Evolutionary conservation across 2,888 invertebrate species (phyloP).

Genomic region (Drosophila colorata): DNA sequence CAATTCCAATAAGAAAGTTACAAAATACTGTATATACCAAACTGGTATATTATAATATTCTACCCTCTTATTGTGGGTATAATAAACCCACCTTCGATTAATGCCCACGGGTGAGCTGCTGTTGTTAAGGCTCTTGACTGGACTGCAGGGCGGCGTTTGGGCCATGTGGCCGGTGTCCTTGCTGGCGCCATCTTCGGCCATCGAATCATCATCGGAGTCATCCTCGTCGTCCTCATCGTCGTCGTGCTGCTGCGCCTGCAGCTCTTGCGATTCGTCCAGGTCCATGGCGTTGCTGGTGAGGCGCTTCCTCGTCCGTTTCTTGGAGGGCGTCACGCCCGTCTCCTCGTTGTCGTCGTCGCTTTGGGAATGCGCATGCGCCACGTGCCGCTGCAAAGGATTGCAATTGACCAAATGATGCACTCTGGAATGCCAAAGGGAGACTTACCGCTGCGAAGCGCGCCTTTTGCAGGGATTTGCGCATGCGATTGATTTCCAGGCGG

Average conservation of each 20-base stretch:
- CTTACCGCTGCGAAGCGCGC: constrained; percentile 81
- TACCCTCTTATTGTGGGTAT: not conserved
- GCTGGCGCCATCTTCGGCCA: constrained; percentile 75
- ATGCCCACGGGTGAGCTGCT: constrained; percentile 85
- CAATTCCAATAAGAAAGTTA: not conserved
- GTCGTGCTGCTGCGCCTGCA: constrained; percentile 39
- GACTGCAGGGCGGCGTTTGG: constrained; percentile 85
- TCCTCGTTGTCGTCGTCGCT: constrained; percentile 82
- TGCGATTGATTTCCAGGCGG: constrained; percentile 87
- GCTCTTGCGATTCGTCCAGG: constrained; percentile 58
- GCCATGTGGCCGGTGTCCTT: constrained; percentile 73
- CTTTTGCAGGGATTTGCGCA: constrained; percentile 85
- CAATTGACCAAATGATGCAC: not conserved
- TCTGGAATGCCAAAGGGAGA: not conserved
- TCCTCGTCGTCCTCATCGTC: constrained; percentile 72
- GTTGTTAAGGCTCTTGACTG: constrained; percentile 84
- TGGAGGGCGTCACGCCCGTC: constrained; percentile 50
- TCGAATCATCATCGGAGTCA: constrained; percentile 70
- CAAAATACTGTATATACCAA: too few relatives aligned
- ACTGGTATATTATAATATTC: too few relatives aligned
- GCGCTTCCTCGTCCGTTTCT: constrained; percentile 64
- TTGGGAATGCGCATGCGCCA: constrained; percentile 71
- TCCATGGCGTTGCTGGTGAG: constrained; percentile 63
- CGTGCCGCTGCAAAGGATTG: constrained; percentile 49
- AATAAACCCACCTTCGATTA: constrained; percentile 82